A percentile compares a stretch with the other conserved stretches of the same genome.
Conservation (phyloP, 2,113 vertebrate species). For the Rhea americana region DNA sequence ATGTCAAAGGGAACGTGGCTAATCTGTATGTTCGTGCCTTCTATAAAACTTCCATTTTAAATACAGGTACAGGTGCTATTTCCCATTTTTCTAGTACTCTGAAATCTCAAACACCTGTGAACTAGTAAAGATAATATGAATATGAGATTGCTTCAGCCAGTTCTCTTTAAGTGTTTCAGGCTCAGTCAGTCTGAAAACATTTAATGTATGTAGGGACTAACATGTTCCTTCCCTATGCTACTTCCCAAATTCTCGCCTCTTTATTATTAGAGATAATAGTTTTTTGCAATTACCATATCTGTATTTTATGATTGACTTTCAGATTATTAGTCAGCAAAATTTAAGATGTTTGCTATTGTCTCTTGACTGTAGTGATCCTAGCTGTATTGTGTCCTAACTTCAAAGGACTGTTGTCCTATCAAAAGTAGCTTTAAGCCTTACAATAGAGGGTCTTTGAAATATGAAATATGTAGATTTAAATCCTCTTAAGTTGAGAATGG, state of each 20-base stretch:
- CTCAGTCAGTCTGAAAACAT: not conserved
- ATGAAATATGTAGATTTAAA: not conserved
- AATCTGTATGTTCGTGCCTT: not conserved
- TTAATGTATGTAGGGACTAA: not conserved
- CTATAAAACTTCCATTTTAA: not conserved
- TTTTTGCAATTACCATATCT: not conserved
- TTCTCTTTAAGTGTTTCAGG: not conserved
- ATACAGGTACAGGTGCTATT: not conserved
- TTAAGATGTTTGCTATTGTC: not conserved
- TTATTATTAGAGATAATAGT: not conserved
- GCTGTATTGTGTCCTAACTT: not conserved
- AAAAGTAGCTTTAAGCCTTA: not conserved
- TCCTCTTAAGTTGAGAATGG: not conserved
- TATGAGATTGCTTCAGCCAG: not conserved
- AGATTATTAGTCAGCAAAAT: not conserved
- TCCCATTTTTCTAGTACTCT: not conserved
- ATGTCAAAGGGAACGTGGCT: not conserved
- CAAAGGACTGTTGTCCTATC: not conserved
- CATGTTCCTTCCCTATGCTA: not conserved
- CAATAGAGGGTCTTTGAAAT: not conserved
- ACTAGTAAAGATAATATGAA: not conserved
- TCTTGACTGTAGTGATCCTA: not conserved
- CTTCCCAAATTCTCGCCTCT: fast-evolving
- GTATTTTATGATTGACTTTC: not conserved
- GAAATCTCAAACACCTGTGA: not conserved